phyloP scores from a whole-genome alignment of 2,113 vertebrate species.

The Ictalurus punctatus region DNA sequence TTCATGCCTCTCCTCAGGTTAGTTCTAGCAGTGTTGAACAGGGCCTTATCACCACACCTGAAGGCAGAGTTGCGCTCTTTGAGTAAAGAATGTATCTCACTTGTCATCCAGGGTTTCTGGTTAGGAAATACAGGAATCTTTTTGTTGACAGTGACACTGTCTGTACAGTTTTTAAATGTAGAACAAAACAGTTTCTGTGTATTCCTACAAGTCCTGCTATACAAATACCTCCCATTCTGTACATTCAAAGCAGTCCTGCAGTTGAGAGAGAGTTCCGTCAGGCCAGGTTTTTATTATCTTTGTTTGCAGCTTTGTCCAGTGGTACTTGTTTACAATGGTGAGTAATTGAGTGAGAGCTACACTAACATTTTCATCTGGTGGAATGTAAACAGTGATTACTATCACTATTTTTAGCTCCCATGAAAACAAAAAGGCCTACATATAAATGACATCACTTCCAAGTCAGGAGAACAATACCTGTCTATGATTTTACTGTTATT shows the following conservation, averaged over 20 bases:
- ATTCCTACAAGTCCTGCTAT: too few species aligned
- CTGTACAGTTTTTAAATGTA: slow-evolving; percentile 15
- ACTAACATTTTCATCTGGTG: background rate
- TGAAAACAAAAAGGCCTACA: background rate
- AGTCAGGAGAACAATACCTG: too few species aligned
- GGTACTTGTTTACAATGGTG: background rate
- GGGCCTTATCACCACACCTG: background rate
- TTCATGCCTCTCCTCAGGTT: too few species aligned
- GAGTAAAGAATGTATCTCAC: background rate
- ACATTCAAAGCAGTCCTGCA: too few species aligned
- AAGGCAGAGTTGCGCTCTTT: slow-evolving; percentile 1
- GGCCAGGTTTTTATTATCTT: too few species aligned
- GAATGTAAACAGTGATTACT: background rate
- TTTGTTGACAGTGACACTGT: slow-evolving; percentile 15
- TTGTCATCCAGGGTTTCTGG: background rate
- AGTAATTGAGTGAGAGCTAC: background rate
- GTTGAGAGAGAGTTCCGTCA: too few species aligned
- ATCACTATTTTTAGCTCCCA: background rate
- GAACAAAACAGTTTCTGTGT: too few species aligned
- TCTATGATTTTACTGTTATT: background rate
- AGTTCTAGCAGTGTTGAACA: background rate
- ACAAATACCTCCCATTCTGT: too few species aligned
- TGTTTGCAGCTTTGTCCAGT: background rate
- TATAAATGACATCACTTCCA: too few species aligned
- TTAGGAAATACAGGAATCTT: too few species aligned